phyloP scores from a whole-genome alignment of 2,888 invertebrate species.

The Subacronicta megacephala region DNA sequence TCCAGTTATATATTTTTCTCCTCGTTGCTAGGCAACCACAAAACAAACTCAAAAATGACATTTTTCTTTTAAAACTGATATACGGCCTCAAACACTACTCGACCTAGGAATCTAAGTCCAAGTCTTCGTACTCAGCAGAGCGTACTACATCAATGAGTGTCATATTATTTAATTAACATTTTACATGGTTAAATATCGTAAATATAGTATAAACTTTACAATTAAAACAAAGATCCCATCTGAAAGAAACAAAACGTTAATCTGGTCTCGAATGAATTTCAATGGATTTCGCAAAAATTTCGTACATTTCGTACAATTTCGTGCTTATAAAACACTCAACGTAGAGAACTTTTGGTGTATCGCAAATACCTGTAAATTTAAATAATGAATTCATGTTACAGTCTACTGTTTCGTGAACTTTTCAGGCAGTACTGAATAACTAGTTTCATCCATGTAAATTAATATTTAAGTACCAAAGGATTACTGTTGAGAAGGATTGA shows the following conservation, averaged over 20 bases:
- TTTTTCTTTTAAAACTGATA: no score
- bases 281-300: slow-evolving; percentile 8
- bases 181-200: no score
- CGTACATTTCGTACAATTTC: slow-evolving; percentile 4
- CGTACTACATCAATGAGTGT: no score
- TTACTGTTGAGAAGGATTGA: background rate
- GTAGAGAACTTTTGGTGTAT: slow-evolving; percentile 23
- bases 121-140: no score
- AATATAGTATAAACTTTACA: no score
- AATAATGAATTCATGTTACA: slow-evolving; percentile 42
- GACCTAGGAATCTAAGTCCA: no score
- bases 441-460: slow-evolving; percentile 3
- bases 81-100: no score
- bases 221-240: slow-evolving; percentile 8
- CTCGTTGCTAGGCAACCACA: no score
- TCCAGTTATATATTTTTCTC: no score
- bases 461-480: background rate
- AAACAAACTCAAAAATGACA: no score
- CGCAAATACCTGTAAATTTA: slow-evolving; percentile 33
- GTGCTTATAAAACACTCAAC: slow-evolving; percentile 14
- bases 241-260: slow-evolving; percentile 21
- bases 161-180: no score
- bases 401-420: slow-evolving; percentile 33
- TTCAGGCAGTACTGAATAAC: background rate
- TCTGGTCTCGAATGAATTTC: slow-evolving; percentile 31